Conservation (phyloP, 2,113 vertebrate genomes). For the Phaethornis superciliosus region DNA sequence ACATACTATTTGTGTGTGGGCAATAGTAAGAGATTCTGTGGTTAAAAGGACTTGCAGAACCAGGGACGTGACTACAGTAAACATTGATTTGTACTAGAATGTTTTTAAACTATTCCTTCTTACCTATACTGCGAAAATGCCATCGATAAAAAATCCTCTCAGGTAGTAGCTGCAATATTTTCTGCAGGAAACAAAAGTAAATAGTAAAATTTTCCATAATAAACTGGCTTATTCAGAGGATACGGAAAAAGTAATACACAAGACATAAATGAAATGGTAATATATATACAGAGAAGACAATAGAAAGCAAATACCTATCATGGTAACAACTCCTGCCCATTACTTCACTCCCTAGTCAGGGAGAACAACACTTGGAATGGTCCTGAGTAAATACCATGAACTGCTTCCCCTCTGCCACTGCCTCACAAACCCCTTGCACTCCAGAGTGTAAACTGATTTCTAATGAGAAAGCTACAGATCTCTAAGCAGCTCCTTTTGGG, state of each 20-base stretch:
- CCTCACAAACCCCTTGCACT: neutral
- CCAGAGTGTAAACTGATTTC: neutral
- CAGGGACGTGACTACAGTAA: neutral
- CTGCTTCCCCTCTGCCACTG: neutral
- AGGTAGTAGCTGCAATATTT: constrained; percentile 96
- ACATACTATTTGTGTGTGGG: neutral
- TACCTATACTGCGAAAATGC: constrained; percentile 99
- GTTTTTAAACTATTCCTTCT: constrained; percentile 52
- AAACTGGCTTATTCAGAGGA: neutral
- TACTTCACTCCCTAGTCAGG: neutral
- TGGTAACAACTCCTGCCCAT: neutral
- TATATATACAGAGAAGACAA: neutral
- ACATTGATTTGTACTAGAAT: neutral
- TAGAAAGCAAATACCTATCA: neutral
- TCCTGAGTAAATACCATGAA: neutral
- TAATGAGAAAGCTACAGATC: neutral
- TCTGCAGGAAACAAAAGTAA: constrained; percentile 81
- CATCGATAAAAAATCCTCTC: constrained; percentile 97
- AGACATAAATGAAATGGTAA: neutral
- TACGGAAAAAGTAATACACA: neutral
- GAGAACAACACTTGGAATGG: neutral
- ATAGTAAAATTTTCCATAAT: neutral
- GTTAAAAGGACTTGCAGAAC: neutral
- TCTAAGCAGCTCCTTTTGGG: neutral
- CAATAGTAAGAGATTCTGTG: neutral